A percentile compares a stretch with the other conserved stretches of the same genome.
Conservation (phyloP, 1,140 invertebrate species). For the Diprion similis region DNA sequence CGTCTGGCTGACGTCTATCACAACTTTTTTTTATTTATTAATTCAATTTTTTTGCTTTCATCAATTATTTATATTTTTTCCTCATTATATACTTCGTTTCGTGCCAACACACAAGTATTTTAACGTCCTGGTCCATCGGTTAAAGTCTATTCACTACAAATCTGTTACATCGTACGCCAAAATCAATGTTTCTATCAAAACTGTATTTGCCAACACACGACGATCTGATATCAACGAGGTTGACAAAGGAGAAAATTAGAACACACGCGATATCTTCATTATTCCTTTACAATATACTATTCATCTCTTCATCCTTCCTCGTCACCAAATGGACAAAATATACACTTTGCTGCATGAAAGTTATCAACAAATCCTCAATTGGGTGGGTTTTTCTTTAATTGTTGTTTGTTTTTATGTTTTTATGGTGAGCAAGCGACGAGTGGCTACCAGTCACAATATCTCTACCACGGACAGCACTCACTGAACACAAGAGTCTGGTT, state of each 20-base stretch:
- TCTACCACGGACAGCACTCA: conserved; percentile 34
- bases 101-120: not conserved
- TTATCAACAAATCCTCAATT: too few relatives aligned
- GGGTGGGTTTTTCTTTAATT: not conserved
- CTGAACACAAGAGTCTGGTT: conserved; percentile 44
- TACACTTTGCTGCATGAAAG: too few relatives aligned
- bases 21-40: conserved; percentile 41
- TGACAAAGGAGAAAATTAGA: not conserved
- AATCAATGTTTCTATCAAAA: not conserved
- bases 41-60: conserved; percentile 10
- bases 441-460: not conserved
- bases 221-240: not conserved
- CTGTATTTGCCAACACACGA: not conserved
- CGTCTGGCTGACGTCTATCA: conserved; percentile 53
- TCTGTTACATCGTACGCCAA: not conserved
- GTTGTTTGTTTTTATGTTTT: not conserved
- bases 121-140: not conserved
- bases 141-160: not conserved
- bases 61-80: conserved; percentile 21
- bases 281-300: too few relatives aligned
- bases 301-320: too few relatives aligned
- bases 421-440: not conserved
- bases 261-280: not conserved
- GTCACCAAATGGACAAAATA: too few relatives aligned
- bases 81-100: not conserved